Conservation (phyloP, 2,113 vertebrate species). For the Sander lucioperca region DNA sequence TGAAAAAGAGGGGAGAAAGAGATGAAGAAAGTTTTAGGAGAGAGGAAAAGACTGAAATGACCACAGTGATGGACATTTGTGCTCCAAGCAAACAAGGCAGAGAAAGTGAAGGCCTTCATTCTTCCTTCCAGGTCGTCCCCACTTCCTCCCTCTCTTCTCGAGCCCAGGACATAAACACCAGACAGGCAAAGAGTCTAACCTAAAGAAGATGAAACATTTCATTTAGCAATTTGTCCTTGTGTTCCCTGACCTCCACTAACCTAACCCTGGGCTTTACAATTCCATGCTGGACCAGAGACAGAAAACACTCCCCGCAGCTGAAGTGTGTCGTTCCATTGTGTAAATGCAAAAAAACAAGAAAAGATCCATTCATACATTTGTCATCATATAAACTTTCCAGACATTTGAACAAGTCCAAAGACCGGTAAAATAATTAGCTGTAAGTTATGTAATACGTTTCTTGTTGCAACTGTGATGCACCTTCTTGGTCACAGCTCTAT, state of each 20-base stretch:
- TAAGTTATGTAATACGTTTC: not conserved
- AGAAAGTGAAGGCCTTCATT: slow-evolving; percentile 44
- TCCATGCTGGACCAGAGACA: slow-evolving; percentile 47
- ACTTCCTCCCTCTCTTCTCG: slow-evolving; percentile 34
- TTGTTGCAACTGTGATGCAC: not conserved
- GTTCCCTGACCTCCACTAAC: slow-evolving; percentile 74
- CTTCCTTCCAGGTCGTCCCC: slow-evolving; percentile 27
- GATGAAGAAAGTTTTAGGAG: slow-evolving; percentile 15
- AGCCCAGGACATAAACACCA: slow-evolving; percentile 69
- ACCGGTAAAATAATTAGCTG: not conserved
- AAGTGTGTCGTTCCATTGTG: slow-evolving; percentile 1
- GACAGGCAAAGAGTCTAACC: slow-evolving; percentile 60
- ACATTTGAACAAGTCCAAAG: not conserved
- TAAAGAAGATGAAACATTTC: slow-evolving; percentile 69
- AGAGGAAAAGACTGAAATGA: slow-evolving; percentile 30
- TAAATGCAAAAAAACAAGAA: slow-evolving; percentile 18
- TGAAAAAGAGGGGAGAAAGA: slow-evolving; percentile 23
- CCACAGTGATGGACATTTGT: slow-evolving; percentile 33
- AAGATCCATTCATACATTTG: not conserved
- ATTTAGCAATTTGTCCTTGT: slow-evolving; percentile 81
- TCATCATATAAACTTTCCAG: not conserved
- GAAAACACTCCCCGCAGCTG: slow-evolving; percentile 31
- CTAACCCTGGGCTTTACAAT: slow-evolving; percentile 70
- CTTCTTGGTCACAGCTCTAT: not conserved
- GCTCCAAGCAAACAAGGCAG: slow-evolving; percentile 47